phyloP scores from a whole-genome alignment of 2,888 invertebrate species.

The Tetramorium bicarinatum region DNA sequence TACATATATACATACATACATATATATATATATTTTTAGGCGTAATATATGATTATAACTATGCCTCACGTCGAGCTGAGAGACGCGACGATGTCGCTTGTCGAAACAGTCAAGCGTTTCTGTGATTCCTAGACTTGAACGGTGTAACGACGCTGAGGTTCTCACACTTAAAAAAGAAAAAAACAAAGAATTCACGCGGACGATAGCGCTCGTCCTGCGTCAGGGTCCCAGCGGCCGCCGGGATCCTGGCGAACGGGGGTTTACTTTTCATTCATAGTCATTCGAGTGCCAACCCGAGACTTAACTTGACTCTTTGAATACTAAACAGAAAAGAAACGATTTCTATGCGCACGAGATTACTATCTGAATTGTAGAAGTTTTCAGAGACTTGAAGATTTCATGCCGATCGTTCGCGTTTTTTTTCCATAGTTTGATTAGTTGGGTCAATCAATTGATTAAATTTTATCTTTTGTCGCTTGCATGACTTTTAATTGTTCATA shows the following conservation, averaged over 20 bases:
- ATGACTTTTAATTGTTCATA: background rate
- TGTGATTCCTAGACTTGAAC: constrained; percentile 60
- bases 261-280: constrained; percentile 46
- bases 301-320: constrained; percentile 35
- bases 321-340: background rate
- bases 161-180: constrained; percentile 28
- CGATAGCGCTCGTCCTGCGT: constrained; percentile 56
- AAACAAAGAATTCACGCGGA: constrained; percentile 44
- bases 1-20: background rate
- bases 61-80: constrained; percentile 41
- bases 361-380: background rate
- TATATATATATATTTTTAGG: constrained; percentile 27
- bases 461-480: background rate
- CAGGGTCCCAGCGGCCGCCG: background rate
- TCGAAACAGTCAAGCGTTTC: constrained; percentile 51
- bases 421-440: background rate
- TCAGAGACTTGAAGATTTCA: background rate
- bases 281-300: constrained; percentile 50
- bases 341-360: background rate
- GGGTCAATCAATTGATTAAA: background rate
- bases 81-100: constrained; percentile 56
- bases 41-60: constrained; percentile 49
- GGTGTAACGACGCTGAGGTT: constrained; percentile 58
- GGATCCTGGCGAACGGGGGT: constrained; percentile 1
- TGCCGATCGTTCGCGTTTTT: background rate